Evolutionary conservation across 2,797 vertebrate species (phyloP), one percentile per base, ranked within the genome.

Genomic region (Poeciliopsis gracilis): DNA sequence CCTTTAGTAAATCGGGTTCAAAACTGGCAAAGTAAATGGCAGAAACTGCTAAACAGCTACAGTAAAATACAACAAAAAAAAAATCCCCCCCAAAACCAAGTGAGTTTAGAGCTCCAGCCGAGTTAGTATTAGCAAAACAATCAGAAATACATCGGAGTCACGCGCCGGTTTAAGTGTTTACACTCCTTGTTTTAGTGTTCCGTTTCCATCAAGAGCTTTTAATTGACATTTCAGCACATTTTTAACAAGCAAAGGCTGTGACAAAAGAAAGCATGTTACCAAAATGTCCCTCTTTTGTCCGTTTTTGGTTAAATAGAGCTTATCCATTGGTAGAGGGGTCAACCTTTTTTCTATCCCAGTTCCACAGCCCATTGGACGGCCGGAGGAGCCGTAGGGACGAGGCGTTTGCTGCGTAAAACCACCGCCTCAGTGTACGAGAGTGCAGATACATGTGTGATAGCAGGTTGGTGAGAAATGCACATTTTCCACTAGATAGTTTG

Each of bases 231-330:
- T 16, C 36, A 82, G 83, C 79, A 71, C 78, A 84, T 38, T 78
- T 73, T 55, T 67, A 70, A 57, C 38, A 78, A 71, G 51, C 75
- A 66, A 86, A 86, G 79, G 89, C 84, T 59, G 77, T 36, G 73
- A 74, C 63, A 79, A 63, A 85, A 82, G 55, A 76, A 70, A 61
- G 10, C 20, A 41, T 4, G 76, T 74, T 38, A 28, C 66, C 23
- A 38, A n/a, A 45, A 59, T 88, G 69, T 76, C 76, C 77, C 75
- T 84, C 72, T 59, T 76, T 59, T 36, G 43, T 86, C 77, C 49
- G 10, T 81, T 78, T 88, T 88, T 87, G 80, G 85, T 90, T 80
- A 79, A 76, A 83, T 59, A 0, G 16, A 88, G 85, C 76, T 79
- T 33, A 73, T 59, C 43, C 38, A 38, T 43, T 53, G 30, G 75